Base-by-base conservation (phyloP, 2,113 vertebrate species). In the Aegotheles bennettii region DNA sequence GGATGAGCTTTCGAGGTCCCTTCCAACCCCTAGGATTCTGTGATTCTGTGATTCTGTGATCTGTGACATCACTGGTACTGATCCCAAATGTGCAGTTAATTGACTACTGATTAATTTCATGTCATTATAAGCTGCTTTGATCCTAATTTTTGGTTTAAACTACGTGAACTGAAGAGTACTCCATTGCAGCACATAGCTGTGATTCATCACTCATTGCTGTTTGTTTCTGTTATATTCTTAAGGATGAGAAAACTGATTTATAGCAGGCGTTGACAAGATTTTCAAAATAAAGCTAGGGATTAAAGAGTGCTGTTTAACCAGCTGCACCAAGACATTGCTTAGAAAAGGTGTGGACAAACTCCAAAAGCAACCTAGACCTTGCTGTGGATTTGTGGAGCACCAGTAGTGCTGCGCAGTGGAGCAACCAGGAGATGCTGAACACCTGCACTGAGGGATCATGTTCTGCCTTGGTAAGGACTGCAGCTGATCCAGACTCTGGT, bases 321-420 rank as follows among this genome's bases (percentile, higher is more conserved):
- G 84, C 77, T 92, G 89, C 80, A 91, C 84, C 42, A 87, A 77
- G 48, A 21, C 28, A 57, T 59, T 78, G 64, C 64, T 86, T 81
- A 67, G 56, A 89, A 94, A 95, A 95, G 77, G 84, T 84, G 84
- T 88, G 84, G 84, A 87, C 42, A 87, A 90, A 94, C 78, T 93
- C 87, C 87, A 94, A 87, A 78, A 89, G n/a, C 74, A 89, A 71
- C 64, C 77, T 56, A 59, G 69, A 50, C 63, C 42, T 89, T 77
- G 68, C 36, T 48, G 20, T 16, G 51, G 87, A 28, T 74, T 77
- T 84, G 71, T 35, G 63, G 53, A 82, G 82, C 33, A 5, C 47
- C 2, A 1, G 74, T 54, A 93, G 92, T 0, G 0, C 31, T 63
- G 31, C 15, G 0, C 3, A 71, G 70, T 3, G 25, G 40, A 70